Percentiles rank a stretch among this genome's conserved stretches.
phyloP scores from a whole-genome alignment of 2,113 vertebrate species.

The Caracal caracal region DNA sequence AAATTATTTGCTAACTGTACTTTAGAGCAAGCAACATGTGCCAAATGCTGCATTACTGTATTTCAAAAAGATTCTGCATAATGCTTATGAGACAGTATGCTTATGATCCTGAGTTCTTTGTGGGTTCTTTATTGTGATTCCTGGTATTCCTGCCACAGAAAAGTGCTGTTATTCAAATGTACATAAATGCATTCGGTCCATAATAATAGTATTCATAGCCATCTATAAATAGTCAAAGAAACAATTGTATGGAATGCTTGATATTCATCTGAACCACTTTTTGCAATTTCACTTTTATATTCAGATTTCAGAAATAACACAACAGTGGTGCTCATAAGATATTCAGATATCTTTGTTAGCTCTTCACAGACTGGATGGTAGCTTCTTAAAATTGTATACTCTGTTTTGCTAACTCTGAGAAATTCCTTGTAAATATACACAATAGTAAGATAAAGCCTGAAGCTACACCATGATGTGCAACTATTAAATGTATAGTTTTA shows the following conservation, averaged over 20 bases:
- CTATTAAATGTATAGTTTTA: conserved; percentile 61
- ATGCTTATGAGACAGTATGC: conserved; percentile 62
- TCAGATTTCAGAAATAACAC: conserved; percentile 65
- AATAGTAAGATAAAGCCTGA: conserved; percentile 33
- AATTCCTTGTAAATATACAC: conserved; percentile 17
- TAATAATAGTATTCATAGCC: conserved; percentile 81
- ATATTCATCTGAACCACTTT: conserved; percentile 76
- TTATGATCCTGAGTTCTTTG: conserved; percentile 73
- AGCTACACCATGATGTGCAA: conserved; percentile 38
- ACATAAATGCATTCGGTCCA: conserved; percentile 74
- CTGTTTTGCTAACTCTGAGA: conserved; percentile 62
- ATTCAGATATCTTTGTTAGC: conserved; percentile 49
- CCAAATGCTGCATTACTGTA: conserved; percentile 56
- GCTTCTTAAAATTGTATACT: conserved; percentile 56
- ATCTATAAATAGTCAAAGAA: conserved; percentile 83
- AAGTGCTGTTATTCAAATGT: conserved; percentile 82
- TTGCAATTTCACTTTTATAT: conserved; percentile 73
- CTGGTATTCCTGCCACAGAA: conserved; percentile 74
- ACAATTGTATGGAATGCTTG: conserved; percentile 78
- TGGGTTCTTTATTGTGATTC: conserved; percentile 77
- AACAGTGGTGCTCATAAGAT: neutral
- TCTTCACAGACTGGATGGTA: conserved; percentile 21
- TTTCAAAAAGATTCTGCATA: conserved; percentile 77
- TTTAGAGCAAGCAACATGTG: neutral
- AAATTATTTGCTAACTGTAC: conserved; percentile 45